These are phyloP conservation scores for Aramus guarauna DNA, from an alignment of 2,113 vertebrate species.

Conservation along the genomic window DNA sequence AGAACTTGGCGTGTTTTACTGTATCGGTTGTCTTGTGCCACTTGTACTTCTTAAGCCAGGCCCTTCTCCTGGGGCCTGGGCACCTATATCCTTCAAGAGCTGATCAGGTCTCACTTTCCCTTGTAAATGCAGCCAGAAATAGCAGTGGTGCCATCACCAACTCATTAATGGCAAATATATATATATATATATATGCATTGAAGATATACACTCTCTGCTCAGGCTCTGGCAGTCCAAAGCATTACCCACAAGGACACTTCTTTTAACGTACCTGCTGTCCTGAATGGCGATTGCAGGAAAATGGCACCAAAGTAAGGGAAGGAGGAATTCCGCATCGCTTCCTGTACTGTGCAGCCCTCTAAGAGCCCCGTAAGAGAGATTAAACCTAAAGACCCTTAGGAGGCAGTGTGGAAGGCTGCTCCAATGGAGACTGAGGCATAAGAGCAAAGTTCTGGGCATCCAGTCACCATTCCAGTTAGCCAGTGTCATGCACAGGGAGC, in stretches of 20 bases:
- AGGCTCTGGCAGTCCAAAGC: background rate
- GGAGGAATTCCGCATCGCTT: background rate
- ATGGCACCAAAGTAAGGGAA: background rate
- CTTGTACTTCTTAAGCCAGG: background rate
- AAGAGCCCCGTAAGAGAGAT: background rate
- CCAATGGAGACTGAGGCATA: rapidly evolving
- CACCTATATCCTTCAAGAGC: background rate
- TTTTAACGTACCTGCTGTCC: background rate
- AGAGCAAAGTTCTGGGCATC: background rate
- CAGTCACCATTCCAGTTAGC: background rate
- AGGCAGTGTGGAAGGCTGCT: background rate
- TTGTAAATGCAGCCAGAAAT: background rate
- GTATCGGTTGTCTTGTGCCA: background rate
- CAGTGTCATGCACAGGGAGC: background rate
- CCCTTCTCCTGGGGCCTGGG: background rate
- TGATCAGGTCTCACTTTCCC: background rate
- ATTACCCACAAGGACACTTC: background rate
- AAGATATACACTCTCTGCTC: background rate
- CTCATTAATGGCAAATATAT: background rate
- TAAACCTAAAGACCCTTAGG: background rate
- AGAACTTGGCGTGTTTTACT: background rate
- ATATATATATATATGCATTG: background rate
- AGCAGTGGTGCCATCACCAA: background rate
- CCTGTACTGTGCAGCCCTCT: background rate
- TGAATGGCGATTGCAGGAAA: background rate